Evolutionary conservation across 2,888 invertebrate genomes (phyloP).

Genomic region (Anoncus sp.): DNA sequence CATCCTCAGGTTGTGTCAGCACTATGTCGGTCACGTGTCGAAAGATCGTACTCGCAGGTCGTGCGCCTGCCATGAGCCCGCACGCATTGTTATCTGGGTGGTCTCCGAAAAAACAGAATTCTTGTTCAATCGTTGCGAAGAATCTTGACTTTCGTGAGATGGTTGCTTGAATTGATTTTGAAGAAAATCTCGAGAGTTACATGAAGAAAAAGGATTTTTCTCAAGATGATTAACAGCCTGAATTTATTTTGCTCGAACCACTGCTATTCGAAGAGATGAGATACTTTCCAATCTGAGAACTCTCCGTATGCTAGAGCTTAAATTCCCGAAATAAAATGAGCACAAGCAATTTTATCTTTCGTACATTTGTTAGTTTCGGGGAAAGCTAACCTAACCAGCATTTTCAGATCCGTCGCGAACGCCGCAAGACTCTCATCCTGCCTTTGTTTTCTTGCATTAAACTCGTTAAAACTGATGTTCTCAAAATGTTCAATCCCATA

Average conservation of each 20-base stretch:
- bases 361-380: not conserved
- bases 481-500: no score
- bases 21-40: no score
- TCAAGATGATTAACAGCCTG: slow-evolving; percentile 4
- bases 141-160: no score
- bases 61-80: no score
- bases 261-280: not conserved
- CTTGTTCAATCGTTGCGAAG: no score
- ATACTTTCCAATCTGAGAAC: slow-evolving; percentile 19
- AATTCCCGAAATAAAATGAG: slow-evolving; percentile 19
- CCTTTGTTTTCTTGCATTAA: slow-evolving; percentile 27
- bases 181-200: no score
- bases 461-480: not conserved
- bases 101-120: no score
- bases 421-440: not conserved
- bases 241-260: slow-evolving; percentile 18
- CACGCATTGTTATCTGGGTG: no score
- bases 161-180: no score
- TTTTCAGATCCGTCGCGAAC: slow-evolving; percentile 11
- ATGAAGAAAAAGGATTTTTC: no score
- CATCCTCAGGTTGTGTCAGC: no score
- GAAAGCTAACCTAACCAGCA: not conserved
- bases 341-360: slow-evolving; percentile 3
- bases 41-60: no score
- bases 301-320: not conserved